Evolutionary conservation across 2,113 vertebrate species (phyloP).

Genomic region (Menura novaehollandiae): DNA sequence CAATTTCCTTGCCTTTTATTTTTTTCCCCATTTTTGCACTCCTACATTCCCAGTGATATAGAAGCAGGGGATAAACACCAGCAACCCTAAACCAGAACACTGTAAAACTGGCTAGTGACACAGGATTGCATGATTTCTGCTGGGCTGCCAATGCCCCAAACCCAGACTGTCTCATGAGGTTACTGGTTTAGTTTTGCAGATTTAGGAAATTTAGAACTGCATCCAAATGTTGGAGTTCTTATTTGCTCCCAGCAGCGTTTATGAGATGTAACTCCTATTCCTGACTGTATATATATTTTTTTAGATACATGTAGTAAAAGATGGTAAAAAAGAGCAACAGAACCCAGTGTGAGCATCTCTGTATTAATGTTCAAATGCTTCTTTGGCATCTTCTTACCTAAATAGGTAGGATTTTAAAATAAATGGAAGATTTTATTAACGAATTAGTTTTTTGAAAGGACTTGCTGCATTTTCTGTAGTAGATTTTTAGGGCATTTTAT

Average conservation of each 20-base stretch:
- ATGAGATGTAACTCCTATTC: background rate
- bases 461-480: background rate
- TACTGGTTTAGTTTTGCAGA: background rate
- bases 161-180: background rate
- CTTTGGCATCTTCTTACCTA: background rate
- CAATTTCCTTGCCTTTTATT: background rate
- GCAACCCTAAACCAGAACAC: background rate
- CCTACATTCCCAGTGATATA: background rate
- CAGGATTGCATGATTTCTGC: background rate
- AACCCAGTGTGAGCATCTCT: background rate
- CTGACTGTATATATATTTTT: background rate
- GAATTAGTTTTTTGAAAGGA: background rate
- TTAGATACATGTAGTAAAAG: background rate
- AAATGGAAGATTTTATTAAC: background rate
- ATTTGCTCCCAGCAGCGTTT: background rate
- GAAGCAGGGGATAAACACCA: background rate
- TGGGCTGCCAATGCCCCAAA: background rate
- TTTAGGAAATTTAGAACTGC: background rate
- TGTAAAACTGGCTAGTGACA: background rate
- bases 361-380: background rate
- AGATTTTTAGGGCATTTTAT: accelerated
- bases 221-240: background rate
- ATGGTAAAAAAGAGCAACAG: background rate
- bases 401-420: background rate
- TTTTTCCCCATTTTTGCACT: background rate